These are phyloP conservation scores for Pseudorhiza aurosa DNA, from an alignment of 30 jellyfish, hydroid and myxozoan genomes.

Conservation along the genomic window DNA sequence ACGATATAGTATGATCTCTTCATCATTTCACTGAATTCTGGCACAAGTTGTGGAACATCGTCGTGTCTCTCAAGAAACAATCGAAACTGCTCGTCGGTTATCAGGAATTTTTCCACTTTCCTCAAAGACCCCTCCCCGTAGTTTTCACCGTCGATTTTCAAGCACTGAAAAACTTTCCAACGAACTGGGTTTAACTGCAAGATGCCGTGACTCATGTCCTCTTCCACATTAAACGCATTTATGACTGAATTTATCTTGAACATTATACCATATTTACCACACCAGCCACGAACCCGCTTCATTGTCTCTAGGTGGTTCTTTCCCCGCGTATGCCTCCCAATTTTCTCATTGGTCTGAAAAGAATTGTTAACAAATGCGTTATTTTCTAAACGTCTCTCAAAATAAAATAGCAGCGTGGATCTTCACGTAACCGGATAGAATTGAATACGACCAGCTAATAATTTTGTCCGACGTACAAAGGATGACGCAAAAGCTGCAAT, in stretches of 20 bases:
- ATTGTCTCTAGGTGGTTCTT: conserved; percentile 62
- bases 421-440: no score
- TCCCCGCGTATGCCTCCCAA: conserved; percentile 67
- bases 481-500: no score
- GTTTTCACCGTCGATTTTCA: conserved; percentile 59
- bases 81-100: conserved; percentile 59
- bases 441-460: no score
- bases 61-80: conserved; percentile 60
- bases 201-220: conserved; percentile 65
- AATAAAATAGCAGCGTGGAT: no score
- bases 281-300: conserved; percentile 62
- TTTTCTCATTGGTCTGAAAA: conserved; percentile 55
- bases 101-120: conserved; percentile 58
- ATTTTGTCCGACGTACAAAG: no score
- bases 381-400: no score
- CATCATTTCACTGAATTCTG: conserved; percentile 76
- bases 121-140: conserved; percentile 70
- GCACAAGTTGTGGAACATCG: conserved; percentile 65
- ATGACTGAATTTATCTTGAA: conserved; percentile 72
- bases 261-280: conserved; percentile 35
- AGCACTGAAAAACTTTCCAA: conserved; percentile 79
- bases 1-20: conserved; percentile 46
- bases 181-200: conserved; percentile 58
- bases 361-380: no score
- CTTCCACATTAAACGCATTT: conserved; percentile 62